A percentile compares a stretch with the other conserved stretches of the same genome.
phyloP scores from a whole-genome alignment of 2,888 invertebrate genomes.

The Allolobophora icterica region DNA sequence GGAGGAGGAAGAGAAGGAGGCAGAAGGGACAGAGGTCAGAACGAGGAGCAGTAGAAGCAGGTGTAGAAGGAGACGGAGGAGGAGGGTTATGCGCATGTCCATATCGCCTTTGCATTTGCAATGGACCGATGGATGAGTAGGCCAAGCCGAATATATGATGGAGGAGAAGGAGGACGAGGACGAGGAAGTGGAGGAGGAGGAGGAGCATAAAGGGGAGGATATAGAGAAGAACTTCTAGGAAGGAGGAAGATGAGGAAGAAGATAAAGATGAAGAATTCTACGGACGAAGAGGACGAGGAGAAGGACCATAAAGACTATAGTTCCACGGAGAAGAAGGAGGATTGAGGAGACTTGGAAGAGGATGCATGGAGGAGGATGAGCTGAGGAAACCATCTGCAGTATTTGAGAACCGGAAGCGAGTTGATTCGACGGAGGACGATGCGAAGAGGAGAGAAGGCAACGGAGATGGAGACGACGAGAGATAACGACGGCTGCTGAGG shows the following conservation, averaged over 20 bases:
- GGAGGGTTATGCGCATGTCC: neutral
- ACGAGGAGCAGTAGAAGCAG: neutral
- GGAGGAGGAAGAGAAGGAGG: neutral
- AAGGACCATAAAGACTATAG: neutral
- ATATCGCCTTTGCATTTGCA: neutral
- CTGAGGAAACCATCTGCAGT: slow-evolving; percentile 7
- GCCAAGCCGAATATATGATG: neutral
- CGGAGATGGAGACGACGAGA: neutral
- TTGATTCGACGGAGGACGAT: neutral
- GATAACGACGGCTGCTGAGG: neutral
- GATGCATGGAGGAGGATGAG: neutral
- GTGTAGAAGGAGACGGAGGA: neutral
- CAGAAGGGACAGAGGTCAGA: too few relatives aligned
- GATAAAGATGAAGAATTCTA: too few relatives aligned
- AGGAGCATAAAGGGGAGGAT: neutral
- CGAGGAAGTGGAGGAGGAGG: too few relatives aligned
- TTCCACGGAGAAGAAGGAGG: slow-evolving; percentile 22
- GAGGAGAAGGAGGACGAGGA: too few relatives aligned
- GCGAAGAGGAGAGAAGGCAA: slow-evolving; percentile 12
- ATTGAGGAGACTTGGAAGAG: slow-evolving; percentile 9
- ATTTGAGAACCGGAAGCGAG: neutral
- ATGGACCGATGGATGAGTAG: neutral
- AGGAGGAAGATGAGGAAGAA: neutral
- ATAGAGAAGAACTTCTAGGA: neutral
- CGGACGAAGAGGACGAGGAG: neutral